Base-by-base conservation (phyloP, 1,140 invertebrate genomes). In the Drosophila seguyi region DNA sequence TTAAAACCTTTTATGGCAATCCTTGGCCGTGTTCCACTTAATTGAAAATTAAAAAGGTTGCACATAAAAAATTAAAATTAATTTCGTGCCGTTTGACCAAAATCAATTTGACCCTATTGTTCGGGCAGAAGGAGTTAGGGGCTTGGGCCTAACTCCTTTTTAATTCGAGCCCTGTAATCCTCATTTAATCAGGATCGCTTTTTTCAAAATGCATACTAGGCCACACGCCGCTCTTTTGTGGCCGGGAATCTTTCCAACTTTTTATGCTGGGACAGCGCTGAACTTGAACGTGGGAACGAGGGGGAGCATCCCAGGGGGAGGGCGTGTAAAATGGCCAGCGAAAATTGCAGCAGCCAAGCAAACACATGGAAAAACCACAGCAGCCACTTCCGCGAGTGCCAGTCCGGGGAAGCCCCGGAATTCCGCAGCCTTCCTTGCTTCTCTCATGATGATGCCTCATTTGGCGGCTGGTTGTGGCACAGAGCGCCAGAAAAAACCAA, bases 31-130 rank as follows among this genome's bases (percentile, higher is more conserved):
- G 36, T 22, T 4, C 20, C 36, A 48, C 52, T 90, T 90, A 79
- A 90, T 90, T 85, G 85, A 90, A 90, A 90, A 90, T 90, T 84
- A 90, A 90, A 90, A 90, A 90, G 85, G 85, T 38, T 85, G 45
- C 66, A 53, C 61, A 90, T 90, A 73, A 90, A 90, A 90, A 90
- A 85, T 85, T 79, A 73, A 90, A 90, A 90, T 90, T 81, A 90
- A 90, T 90, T 90, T 81, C 78, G 74, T 80, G 85, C 66, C 76
- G 48, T 65, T 83, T 72, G 74, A 63, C 50, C 58, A 58, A 34
- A 82, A 58, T 57, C 72, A 52, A 38, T 53, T 69, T 41, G 25
- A 65, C 60, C 65, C 10, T 41, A 41, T 75, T 52, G 38, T 44
- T 39, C 5, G 16, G 38, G 27, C 60, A 18, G 16, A 36, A 55